phyloP scores from a whole-genome alignment of 1,140 invertebrate species.

The Conopomorpha cramerella region DNA sequence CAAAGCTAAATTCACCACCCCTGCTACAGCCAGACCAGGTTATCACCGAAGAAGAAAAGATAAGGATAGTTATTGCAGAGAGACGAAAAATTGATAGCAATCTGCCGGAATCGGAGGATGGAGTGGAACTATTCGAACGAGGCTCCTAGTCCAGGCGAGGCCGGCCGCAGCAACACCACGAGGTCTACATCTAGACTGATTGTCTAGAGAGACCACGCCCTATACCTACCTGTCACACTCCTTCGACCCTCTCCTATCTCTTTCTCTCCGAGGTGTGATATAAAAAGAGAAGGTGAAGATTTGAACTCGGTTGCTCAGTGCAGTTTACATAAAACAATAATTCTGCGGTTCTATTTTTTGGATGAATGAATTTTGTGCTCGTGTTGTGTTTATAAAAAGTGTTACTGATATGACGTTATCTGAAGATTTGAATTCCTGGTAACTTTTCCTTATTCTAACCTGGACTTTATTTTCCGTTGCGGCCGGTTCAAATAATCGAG shows the following conservation, averaged over 20 bases:
- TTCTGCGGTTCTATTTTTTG: no score
- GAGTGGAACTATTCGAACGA: conserved; percentile 42
- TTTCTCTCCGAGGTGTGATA: conserved; percentile 24
- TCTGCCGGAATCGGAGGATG: conserved; percentile 43
- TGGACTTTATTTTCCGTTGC: conserved; percentile 35
- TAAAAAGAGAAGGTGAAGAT: conserved; percentile 22
- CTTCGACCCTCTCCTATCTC: conserved; percentile 11
- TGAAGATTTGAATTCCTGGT: no score
- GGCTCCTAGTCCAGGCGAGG: conserved; percentile 53
- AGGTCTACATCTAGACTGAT: conserved; percentile 45
- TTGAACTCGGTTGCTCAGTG: conserved; percentile 39
- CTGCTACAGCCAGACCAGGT: conserved; percentile 17
- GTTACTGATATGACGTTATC: no score
- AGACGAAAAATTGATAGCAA: no score
- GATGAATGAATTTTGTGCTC: no score
- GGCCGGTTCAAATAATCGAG: conserved; percentile 45
- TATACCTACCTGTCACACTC: conserved; percentile 7
- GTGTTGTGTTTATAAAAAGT: no score
- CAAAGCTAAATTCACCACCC: conserved; percentile 16
- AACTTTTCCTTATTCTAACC: no score
- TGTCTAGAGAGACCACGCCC: conserved; percentile 10
- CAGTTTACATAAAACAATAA: no score
- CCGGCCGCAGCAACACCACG: conserved; percentile 53
- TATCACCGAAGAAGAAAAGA: conserved; percentile 49
- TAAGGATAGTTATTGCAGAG: conserved; percentile 54